Conservation (phyloP, 1,140 invertebrate genomes). For the Chionoecetes opilio region DNA sequence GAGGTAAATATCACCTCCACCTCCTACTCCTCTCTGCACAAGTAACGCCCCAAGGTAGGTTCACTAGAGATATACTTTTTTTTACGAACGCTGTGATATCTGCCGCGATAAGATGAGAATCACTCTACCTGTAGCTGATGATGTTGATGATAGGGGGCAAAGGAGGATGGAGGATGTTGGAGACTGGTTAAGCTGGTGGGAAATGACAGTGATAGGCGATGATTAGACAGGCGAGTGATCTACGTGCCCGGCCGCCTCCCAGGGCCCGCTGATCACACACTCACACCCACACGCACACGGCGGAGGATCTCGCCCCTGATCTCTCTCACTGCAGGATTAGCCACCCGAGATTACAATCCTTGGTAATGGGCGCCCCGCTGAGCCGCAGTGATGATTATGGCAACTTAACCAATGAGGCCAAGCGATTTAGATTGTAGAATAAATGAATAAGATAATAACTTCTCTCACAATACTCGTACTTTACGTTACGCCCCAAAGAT, state of each 20-base stretch:
- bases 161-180: neutral
- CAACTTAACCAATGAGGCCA: neutral
- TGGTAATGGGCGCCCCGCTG: conserved; percentile 11
- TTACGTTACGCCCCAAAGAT: neutral
- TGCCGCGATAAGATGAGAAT: conserved; percentile 5
- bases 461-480: too few species aligned
- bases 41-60: neutral
- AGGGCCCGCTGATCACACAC: neutral
- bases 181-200: neutral
- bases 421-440: neutral
- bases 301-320: neutral
- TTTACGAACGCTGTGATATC: neutral
- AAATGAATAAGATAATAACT: neutral
- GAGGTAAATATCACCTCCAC: neutral
- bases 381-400: neutral
- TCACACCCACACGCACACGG: neutral
- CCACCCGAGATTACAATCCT: neutral
- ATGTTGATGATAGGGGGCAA: neutral
- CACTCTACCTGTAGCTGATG: conserved; percentile 40
- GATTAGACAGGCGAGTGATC: conserved; percentile 29
- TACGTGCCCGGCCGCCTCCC: neutral
- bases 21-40: neutral
- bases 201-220: conserved; percentile 45
- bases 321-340: neutral
- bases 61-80: neutral